Evolutionary conservation across 2,797 vertebrate species (phyloP).

Genomic region (Setipinna tenuifilis): DNA sequence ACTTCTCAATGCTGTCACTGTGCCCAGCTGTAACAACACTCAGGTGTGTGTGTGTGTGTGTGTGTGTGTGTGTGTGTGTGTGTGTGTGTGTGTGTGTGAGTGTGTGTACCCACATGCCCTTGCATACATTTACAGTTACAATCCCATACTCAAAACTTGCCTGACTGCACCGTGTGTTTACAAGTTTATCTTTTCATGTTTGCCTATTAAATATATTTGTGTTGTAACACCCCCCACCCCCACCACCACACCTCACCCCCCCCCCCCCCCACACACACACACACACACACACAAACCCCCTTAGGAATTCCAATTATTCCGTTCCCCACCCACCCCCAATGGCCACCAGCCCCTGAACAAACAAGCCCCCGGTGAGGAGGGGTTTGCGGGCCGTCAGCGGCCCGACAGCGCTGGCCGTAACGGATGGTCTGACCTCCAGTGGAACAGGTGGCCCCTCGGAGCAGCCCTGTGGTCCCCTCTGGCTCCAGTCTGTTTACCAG

Average conservation of each 20-base stretch:
- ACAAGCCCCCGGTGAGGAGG: constrained; percentile 58
- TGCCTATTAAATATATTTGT: neutral
- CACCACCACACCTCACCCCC: constrained; percentile 30
- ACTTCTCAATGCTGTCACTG: constrained; percentile 72
- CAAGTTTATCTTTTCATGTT: neutral
- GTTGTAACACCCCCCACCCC: neutral
- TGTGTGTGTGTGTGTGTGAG: constrained; percentile 70
- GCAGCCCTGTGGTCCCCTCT: neutral
- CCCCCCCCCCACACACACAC: constrained; percentile 19
- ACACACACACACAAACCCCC: constrained; percentile 13
- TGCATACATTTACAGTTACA: neutral
- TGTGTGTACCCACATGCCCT: constrained; percentile 35
- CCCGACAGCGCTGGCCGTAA: neutral
- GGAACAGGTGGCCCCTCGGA: constrained; percentile 7
- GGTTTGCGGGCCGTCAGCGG: neutral
- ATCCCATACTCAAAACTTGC: neutral
- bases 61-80: constrained; percentile 63
- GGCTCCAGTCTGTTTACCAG: neutral
- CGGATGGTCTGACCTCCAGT: neutral
- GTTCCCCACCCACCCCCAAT: constrained; percentile 38
- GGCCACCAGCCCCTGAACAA: constrained; percentile 73
- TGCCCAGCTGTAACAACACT: constrained; percentile 77
- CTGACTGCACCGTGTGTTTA: neutral
- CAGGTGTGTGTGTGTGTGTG: constrained; percentile 67
- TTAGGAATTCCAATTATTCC: constrained; percentile 8